Conservation (phyloP, 2,113 vertebrate genomes). For the Dasyurus viverrinus region DNA sequence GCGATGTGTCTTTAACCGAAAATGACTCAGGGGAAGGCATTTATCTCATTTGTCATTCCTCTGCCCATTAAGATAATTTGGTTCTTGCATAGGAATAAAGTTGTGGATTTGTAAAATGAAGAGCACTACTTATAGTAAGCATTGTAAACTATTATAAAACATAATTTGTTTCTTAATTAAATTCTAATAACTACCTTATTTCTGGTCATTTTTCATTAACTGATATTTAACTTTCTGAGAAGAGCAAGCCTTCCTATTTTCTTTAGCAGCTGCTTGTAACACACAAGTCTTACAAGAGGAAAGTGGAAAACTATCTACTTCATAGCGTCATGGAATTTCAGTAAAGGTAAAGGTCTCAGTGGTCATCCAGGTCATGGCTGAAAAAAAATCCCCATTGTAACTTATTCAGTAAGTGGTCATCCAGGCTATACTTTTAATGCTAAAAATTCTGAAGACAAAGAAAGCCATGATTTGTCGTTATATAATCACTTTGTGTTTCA, state of each 20-base stretch:
- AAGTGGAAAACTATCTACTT: slow-evolving; percentile 1
- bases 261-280: slow-evolving; percentile 35
- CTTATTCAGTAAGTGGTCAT: background rate
- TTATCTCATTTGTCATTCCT: slow-evolving; percentile 73
- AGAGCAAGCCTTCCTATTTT: slow-evolving; percentile 19
- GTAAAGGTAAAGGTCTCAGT: background rate
- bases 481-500: background rate
- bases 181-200: slow-evolving; percentile 79
- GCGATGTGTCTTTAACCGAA: slow-evolving; percentile 80
- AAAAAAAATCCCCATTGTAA: background rate
- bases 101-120: slow-evolving; percentile 68
- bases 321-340: background rate
- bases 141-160: slow-evolving; percentile 62
- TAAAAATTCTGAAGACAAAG: background rate
- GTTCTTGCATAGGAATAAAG: slow-evolving; percentile 65
- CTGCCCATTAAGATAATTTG: slow-evolving; percentile 78
- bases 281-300: slow-evolving; percentile 16
- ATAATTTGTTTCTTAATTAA: slow-evolving; percentile 75
- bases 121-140: slow-evolving; percentile 52
- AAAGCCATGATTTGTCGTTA: background rate
- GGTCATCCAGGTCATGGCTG: background rate
- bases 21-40: slow-evolving; percentile 78
- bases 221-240: slow-evolving; percentile 57
- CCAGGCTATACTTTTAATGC: background rate
- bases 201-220: slow-evolving; percentile 72